phyloP scores from a whole-genome alignment of 2,113 vertebrate genomes.

The Calidris pygmaea region DNA sequence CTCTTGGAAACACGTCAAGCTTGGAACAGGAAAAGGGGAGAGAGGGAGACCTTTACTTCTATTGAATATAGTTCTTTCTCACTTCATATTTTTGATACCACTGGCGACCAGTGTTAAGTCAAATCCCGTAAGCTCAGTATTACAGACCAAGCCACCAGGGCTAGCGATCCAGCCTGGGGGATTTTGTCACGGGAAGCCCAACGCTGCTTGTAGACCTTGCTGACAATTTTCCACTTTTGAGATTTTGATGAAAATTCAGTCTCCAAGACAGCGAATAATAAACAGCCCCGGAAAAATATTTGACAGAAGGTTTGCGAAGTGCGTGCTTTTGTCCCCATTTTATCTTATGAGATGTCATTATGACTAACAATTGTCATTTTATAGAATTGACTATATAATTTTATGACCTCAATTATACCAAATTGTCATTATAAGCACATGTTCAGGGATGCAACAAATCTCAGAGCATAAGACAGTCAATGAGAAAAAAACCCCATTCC shows the following conservation, averaged over 20 bases:
- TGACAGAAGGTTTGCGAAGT: neutral
- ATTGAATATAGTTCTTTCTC: neutral
- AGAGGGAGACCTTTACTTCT: neutral
- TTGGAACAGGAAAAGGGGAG: neutral
- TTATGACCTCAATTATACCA: neutral
- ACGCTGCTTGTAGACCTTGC: neutral
- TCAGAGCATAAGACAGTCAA: neutral
- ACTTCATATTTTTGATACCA: neutral
- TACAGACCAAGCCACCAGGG: neutral
- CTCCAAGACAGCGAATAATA: neutral
- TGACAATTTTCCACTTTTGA: neutral
- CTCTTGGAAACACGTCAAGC: neutral
- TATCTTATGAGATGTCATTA: neutral
- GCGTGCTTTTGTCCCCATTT: neutral
- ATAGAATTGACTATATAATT: neutral
- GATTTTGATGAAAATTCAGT: neutral
- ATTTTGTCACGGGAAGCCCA: neutral
- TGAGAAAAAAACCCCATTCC: neutral
- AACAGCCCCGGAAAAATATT: neutral
- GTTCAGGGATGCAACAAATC: neutral
- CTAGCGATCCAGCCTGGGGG: accelerated
- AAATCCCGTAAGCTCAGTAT: neutral
- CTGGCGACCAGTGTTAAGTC: neutral
- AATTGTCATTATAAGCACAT: neutral
- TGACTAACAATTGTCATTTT: neutral